These are phyloP conservation scores for Xiphophorus birchmanni DNA, from an alignment of 2,797 vertebrate genomes.

Conservation along the genomic window DNA sequence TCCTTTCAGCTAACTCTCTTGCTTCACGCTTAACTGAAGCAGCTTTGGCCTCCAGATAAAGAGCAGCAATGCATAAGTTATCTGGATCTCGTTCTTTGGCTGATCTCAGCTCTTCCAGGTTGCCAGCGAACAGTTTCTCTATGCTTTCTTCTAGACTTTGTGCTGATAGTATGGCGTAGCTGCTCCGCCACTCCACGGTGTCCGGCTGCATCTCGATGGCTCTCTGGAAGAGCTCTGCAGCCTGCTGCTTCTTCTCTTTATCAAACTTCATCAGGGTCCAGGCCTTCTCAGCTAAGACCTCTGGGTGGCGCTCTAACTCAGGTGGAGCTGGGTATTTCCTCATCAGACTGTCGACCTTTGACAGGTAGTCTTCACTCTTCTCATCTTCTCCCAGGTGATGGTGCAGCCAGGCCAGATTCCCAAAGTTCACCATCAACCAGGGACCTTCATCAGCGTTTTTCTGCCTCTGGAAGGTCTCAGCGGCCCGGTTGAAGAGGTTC, in stretches of 20 bases:
- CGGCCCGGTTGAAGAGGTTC: conserved; percentile 29
- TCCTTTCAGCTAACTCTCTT: too few species aligned
- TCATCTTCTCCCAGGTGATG: too few species aligned
- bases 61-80: too few species aligned
- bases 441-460: conserved; percentile 62
- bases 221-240: conserved; percentile 48
- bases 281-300: conserved; percentile 65
- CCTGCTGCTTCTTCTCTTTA: neutral
- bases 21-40: too few species aligned
- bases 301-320: too few species aligned
- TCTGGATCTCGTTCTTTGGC: too few species aligned
- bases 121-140: too few species aligned
- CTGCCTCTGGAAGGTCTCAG: conserved; percentile 24
- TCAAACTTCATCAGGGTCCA: conserved; percentile 62
- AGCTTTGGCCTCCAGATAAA: too few species aligned
- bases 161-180: conserved; percentile 18
- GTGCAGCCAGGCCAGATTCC: conserved; percentile 39
- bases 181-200: conserved; percentile 54
- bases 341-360: conserved; percentile 31
- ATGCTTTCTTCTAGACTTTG: too few species aligned
- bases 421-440: conserved; percentile 69
- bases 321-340: too few species aligned
- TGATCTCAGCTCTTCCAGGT: too few species aligned
- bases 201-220: conserved; percentile 56
- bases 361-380: conserved; percentile 48